phyloP scores from a whole-genome alignment of 2,797 vertebrate species.

The Odontamblyopus lacepedii region DNA sequence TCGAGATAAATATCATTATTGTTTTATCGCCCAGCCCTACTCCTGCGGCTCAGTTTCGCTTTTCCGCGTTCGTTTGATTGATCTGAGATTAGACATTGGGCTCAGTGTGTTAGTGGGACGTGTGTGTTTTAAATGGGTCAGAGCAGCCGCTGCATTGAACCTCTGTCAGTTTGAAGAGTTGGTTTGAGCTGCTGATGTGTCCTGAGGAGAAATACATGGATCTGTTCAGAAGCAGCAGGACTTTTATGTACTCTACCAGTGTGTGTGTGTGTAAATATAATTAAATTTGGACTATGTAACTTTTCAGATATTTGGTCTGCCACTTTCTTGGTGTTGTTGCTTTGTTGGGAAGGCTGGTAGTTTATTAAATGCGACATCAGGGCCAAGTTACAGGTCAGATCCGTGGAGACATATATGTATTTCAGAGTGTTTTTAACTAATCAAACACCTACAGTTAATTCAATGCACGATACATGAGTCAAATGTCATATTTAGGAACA shows the following conservation, averaged over 20 bases:
- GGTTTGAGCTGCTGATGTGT: constrained; percentile 40
- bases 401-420: too few relatives aligned
- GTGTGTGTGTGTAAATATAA: background rate
- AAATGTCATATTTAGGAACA: too few relatives aligned
- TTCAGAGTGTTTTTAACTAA: too few relatives aligned
- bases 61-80: constrained; percentile 40
- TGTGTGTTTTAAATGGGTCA: constrained; percentile 53
- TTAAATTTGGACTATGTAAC: background rate
- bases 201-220: constrained; percentile 35
- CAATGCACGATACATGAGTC: too few relatives aligned
- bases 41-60: constrained; percentile 6
- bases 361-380: too few relatives aligned
- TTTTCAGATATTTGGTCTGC: too few relatives aligned
- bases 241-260: background rate
- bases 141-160: constrained; percentile 38
- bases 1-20: too few relatives aligned
- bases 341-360: too few relatives aligned
- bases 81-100: constrained; percentile 59
- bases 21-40: too few relatives aligned
- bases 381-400: too few relatives aligned
- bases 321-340: too few relatives aligned
- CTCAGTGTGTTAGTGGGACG: constrained; percentile 47
- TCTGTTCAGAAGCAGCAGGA: background rate
- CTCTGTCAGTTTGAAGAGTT: constrained; percentile 41
- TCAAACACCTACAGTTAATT: too few relatives aligned